Evolutionary conservation across 2,888 invertebrate genomes (phyloP).

Genomic region (Stenolophus ochropezus): DNA sequence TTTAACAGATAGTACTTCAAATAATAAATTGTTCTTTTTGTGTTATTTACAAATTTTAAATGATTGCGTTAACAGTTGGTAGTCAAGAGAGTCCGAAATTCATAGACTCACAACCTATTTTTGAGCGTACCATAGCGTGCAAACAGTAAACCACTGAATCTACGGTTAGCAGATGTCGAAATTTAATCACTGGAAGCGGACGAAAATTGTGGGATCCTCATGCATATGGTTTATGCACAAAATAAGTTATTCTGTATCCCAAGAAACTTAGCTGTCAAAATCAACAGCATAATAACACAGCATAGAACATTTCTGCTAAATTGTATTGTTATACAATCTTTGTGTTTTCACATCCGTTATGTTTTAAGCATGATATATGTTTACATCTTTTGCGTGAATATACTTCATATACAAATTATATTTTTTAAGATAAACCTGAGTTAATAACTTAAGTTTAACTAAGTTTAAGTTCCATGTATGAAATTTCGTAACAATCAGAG

Average conservation of each 20-base stretch:
- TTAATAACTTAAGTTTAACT: no score
- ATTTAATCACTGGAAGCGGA: background rate
- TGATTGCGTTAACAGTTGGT: no score
- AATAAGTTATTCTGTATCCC: background rate
- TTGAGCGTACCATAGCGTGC: background rate
- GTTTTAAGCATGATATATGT: background rate
- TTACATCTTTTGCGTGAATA: background rate
- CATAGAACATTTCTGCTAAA: background rate
- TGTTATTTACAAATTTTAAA: no score
- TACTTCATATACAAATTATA: no score
- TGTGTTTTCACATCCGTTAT: background rate
- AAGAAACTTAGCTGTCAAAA: background rate
- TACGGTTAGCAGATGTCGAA: conserved; percentile 19
- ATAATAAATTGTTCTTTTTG: no score
- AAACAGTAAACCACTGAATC: conserved; percentile 20
- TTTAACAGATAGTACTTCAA: no score
- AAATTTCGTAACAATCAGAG: background rate
- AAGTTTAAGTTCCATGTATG: no score
- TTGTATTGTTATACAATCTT: background rate
- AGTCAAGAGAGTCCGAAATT: no score
- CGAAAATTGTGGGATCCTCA: conserved; percentile 4
- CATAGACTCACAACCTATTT: no score
- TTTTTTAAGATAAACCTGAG: no score
- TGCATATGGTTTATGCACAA: conserved; percentile 3
- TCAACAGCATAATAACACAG: conserved; percentile 11